Evolutionary conservation across 2,888 invertebrate species (phyloP).

Genomic region (Tipula vernalis): DNA sequence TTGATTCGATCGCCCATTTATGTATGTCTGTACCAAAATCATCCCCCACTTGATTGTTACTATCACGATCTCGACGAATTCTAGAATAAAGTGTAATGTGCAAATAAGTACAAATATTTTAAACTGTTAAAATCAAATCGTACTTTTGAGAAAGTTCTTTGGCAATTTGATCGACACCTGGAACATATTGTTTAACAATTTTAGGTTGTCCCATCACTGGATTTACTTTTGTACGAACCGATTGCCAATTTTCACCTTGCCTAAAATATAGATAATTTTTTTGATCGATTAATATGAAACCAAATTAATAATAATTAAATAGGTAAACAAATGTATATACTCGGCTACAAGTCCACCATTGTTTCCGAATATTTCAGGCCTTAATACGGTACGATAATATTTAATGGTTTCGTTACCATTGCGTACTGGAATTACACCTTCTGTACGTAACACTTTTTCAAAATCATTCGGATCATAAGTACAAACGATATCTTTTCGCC

Average conservation of each 20-base stretch:
- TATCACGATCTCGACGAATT: slow-evolving; percentile 26
- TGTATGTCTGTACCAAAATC: slow-evolving; percentile 39
- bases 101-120: not conserved
- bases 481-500: slow-evolving; percentile 12
- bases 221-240: slow-evolving; percentile 35
- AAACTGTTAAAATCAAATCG: not conserved
- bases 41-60: slow-evolving; percentile 28
- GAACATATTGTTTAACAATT: slow-evolving; percentile 19
- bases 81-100: slow-evolving; percentile 21
- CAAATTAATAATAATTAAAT: not conserved
- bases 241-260: slow-evolving; percentile 53
- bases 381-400: slow-evolving; percentile 12
- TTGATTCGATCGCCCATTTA: slow-evolving; percentile 44
- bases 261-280: slow-evolving; percentile 22
- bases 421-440: slow-evolving; percentile 37
- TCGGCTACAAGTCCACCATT: slow-evolving; percentile 20
- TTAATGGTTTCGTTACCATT: slow-evolving; percentile 29
- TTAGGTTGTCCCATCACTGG: no score
- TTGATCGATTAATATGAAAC: no score
- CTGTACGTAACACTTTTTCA: slow-evolving; percentile 24
- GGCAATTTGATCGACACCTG: slow-evolving; percentile 39
- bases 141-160: slow-evolving; percentile 30
- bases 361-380: slow-evolving; percentile 19
- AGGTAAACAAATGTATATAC: slow-evolving; percentile 15
- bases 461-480: no score